These are phyloP conservation scores for Saccopteryx bilineata DNA, from an alignment of 2,113 vertebrate species.

Conservation along the genomic window DNA sequence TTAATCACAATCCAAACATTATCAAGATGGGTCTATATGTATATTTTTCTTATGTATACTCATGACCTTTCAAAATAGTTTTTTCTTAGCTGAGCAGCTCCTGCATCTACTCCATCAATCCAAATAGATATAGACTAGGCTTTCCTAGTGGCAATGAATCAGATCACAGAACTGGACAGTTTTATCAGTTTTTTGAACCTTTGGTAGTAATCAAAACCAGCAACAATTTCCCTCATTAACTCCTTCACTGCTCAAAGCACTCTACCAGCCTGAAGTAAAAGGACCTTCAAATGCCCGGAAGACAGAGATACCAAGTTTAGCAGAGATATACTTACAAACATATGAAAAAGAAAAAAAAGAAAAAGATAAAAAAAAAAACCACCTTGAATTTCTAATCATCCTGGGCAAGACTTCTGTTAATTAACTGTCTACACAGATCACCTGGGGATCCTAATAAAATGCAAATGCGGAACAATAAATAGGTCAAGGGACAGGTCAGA, in stretches of 20 bases:
- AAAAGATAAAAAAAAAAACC: not conserved
- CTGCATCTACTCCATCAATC: constrained; percentile 69
- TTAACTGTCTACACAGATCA: not conserved
- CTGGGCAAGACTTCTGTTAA: not conserved
- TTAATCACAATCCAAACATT: constrained; percentile 8
- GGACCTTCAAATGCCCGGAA: constrained; percentile 59
- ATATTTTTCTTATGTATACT: constrained; percentile 6
- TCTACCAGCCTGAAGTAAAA: constrained; percentile 76
- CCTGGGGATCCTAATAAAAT: not conserved
- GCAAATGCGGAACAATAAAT: not conserved
- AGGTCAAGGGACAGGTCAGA: not conserved
- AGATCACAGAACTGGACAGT: not conserved
- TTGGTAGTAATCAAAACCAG: constrained; percentile 35
- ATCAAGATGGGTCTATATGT: not conserved
- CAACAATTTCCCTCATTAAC: constrained; percentile 82
- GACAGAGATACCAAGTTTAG: not conserved
- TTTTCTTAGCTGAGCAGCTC: not conserved
- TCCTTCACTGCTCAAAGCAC: constrained; percentile 49
- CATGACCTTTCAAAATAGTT: not conserved
- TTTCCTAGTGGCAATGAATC: constrained; percentile 76
- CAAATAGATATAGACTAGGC: constrained; percentile 72
- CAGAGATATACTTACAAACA: constrained; percentile 67
- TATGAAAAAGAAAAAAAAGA: not conserved
- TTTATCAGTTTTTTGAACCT: constrained; percentile 79
- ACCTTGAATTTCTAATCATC: constrained; percentile 2